Conservation (phyloP, 2,888 invertebrate species). For the Myopa testacea region DNA sequence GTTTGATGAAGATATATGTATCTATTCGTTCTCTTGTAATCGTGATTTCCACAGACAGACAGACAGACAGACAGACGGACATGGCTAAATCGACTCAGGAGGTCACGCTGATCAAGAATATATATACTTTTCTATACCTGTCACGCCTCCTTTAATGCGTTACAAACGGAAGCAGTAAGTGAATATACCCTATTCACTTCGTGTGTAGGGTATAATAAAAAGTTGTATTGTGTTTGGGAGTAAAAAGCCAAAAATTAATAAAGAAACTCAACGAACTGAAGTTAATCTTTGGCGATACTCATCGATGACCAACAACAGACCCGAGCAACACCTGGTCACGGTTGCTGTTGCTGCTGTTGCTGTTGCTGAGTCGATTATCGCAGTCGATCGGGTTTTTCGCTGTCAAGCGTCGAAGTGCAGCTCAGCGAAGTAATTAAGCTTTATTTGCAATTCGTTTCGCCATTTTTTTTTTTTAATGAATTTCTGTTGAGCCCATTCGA, state of each 20-base stretch:
- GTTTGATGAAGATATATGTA: too few relatives aligned
- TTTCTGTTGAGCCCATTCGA: not conserved
- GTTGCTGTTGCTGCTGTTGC: not conserved
- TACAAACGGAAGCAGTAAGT: too few relatives aligned
- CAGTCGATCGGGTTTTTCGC: not conserved
- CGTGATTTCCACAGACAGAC: too few relatives aligned
- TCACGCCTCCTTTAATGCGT: too few relatives aligned
- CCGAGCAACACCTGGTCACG: not conserved
- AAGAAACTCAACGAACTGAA: not conserved
- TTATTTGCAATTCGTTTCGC: not conserved
- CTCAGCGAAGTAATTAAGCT: not conserved
- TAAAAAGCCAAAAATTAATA: not conserved
- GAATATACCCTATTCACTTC: too few relatives aligned
- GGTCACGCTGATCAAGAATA: too few relatives aligned
- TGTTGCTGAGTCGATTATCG: not conserved
- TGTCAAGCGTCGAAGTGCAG: not conserved
- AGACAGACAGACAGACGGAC: too few relatives aligned
- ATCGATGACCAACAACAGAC: slow-evolving; percentile 12
- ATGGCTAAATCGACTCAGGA: too few relatives aligned
- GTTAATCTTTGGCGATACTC: not conserved
- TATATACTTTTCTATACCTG: too few relatives aligned
- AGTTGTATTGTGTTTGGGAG: too few relatives aligned
- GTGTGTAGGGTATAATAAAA: too few relatives aligned
- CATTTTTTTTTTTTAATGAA: not conserved
- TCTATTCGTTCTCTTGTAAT: too few relatives aligned